These are phyloP conservation scores for Pleuronectes platessa DNA, from an alignment of 2,113 vertebrate species.

Conservation along the genomic window DNA sequence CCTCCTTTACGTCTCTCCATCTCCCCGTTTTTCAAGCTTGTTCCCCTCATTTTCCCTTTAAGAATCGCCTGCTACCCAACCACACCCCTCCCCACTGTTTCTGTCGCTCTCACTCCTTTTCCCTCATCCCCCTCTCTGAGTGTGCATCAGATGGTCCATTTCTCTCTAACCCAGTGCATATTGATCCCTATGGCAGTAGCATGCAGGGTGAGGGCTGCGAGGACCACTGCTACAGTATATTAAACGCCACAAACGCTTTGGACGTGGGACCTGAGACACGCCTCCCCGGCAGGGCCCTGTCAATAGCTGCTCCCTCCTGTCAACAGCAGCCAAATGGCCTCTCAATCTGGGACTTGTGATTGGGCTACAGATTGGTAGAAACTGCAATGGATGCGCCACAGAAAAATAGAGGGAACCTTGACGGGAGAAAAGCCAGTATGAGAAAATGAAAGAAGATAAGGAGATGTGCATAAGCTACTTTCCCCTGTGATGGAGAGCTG, in stretches of 20 bases:
- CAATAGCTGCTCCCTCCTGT: conserved; percentile 83
- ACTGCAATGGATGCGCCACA: conserved; percentile 42
- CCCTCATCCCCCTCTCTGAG: conserved; percentile 70
- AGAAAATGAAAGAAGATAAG: conserved; percentile 41
- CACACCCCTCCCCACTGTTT: conserved; percentile 56
- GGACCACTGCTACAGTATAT: conserved; percentile 83
- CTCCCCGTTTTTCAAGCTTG: conserved; percentile 44
- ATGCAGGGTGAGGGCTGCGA: conserved; percentile 74
- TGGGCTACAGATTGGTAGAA: conserved; percentile 64
- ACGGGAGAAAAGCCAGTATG: conserved; percentile 5
- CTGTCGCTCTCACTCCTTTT: conserved; percentile 49
- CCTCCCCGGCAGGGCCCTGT: conserved; percentile 80
- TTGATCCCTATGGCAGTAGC: conserved; percentile 80
- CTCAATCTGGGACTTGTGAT: conserved; percentile 74
- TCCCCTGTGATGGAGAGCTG: conserved; percentile 9
- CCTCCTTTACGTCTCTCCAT: conserved; percentile 49
- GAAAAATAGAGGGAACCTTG: conserved; percentile 46
- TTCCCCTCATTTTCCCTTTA: conserved; percentile 43
- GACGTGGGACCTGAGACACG: conserved; percentile 78
- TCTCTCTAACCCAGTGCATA: conserved; percentile 81
- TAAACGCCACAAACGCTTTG: conserved; percentile 85
- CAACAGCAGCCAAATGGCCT: conserved; percentile 83
- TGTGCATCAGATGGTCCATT: conserved; percentile 81
- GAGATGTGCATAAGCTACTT: conserved; percentile 29
- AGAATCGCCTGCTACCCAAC: conserved; percentile 53